phyloP scores from a whole-genome alignment of 2,888 invertebrate genomes.

The Hemicrepidius hirtus region DNA sequence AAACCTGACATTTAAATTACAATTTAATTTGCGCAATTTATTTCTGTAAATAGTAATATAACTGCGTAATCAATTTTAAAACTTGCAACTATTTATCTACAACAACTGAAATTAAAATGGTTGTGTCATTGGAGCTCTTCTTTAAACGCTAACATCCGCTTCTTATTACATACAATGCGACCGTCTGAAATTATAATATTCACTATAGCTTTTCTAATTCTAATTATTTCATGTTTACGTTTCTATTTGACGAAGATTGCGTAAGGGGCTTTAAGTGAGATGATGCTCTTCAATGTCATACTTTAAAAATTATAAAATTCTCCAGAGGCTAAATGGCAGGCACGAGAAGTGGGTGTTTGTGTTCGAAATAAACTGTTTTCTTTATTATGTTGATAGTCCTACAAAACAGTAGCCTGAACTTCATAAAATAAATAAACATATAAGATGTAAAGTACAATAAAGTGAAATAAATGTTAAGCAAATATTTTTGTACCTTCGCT shows the following conservation, averaged over 20 bases:
- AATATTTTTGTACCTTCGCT: conserved; percentile 49
- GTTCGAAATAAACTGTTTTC: conserved; percentile 47
- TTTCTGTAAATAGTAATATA: conserved; percentile 53
- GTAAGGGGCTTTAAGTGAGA: conserved; percentile 17
- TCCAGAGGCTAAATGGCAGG: conserved; percentile 2
- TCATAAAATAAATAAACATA: conserved; percentile 49
- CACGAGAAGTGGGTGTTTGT: conserved; percentile 38
- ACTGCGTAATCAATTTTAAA: conserved; percentile 49
- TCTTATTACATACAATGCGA: conserved; percentile 29
- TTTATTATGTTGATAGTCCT: conserved; percentile 47
- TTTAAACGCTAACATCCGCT: conserved; percentile 47
- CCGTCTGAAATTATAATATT: conserved; percentile 30
- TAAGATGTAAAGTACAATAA: conserved; percentile 48
- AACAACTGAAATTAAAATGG: conserved; percentile 43
- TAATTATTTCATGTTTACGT: conserved; percentile 32
- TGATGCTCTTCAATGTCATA: conserved; percentile 22
- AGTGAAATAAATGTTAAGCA: conserved; percentile 51
- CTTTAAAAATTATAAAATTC: conserved; percentile 39
- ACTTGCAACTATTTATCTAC: conserved; percentile 45
- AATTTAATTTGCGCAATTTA: conserved; percentile 58
- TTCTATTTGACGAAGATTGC: conserved; percentile 24
- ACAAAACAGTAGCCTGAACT: conserved; percentile 48
- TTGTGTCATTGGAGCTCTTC: conserved; percentile 30
- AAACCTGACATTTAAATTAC: conserved; percentile 56
- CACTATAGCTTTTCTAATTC: conserved; percentile 36